phyloP scores from a whole-genome alignment of 1,140 invertebrate species.

The Fopius arisanus region DNA sequence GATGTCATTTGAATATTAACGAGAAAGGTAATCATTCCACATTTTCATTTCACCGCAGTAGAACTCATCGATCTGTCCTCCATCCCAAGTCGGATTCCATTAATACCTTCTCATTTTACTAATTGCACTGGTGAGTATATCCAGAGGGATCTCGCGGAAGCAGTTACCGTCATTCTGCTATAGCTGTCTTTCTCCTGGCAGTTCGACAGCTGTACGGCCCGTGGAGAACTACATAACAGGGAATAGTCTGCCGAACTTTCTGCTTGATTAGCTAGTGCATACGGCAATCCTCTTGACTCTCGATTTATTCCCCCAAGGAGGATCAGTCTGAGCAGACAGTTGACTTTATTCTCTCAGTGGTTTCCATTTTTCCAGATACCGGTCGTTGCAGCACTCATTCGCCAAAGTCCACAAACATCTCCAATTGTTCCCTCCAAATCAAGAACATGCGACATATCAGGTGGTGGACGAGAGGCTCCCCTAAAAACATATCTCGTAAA shows the following conservation, averaged over 20 bases:
- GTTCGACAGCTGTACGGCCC: not conserved
- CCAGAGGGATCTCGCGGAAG: not conserved
- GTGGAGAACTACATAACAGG: not conserved
- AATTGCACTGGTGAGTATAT: not conserved
- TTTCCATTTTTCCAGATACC: not conserved
- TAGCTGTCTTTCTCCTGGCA: not conserved
- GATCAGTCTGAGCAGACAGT: not conserved
- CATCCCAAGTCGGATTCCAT: not conserved
- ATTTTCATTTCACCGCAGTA: not conserved
- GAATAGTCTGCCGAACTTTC: not conserved
- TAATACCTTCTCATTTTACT: constrained; percentile 2
- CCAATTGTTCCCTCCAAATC: not conserved
- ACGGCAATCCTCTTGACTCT: not conserved
- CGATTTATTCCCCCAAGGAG: not conserved
- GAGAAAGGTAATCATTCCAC: not conserved
- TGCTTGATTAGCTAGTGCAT: not conserved
- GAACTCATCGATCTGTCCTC: not conserved
- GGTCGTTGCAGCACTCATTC: too few species aligned
- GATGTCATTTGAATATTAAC: not conserved
- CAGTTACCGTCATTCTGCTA: not conserved
- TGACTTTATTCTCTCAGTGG: not conserved
- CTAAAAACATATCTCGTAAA: constrained; percentile 31
- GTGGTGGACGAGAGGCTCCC: not conserved
- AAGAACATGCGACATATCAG: not conserved
- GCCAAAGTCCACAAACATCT: not conserved